Base-by-base conservation (phyloP, 2,797 vertebrate species). In the Sebastes iracundus region DNA sequence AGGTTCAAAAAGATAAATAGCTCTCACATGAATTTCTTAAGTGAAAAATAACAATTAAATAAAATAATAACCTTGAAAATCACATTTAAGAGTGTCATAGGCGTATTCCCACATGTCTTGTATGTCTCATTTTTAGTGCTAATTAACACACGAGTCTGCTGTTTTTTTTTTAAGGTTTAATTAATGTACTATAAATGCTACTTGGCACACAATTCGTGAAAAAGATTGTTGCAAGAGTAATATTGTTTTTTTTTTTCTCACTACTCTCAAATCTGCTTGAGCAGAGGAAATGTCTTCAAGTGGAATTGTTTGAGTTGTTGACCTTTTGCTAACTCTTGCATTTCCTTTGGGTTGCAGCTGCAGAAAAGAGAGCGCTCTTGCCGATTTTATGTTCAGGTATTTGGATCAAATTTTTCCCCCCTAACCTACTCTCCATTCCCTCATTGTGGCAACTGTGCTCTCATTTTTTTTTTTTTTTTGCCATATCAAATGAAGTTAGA, bases 381-480 rank as follows among this genome's bases (percentile, higher is more conserved):
- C 97, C 98, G 98, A 91, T 98, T 97, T 95, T 99, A 99, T 94
- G 97, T 99, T 90, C 98, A 99, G 98, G 98, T 99, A 99, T 96
- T 97, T 93, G 95, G 89, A 94, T 62, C n/a, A 56, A 46, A 78
- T 69, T 72, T 62, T 20, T 46, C 49, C 61, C 77, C 80, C 30
- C 38, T 58, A 27, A 52, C 64, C 30, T 38, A 12, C 22, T 30
- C 25, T 60, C 59, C 73, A 81, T 79, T 56, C 28, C 65, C n/a
- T 77, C 70, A 64, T 76, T 62, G 59, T 78, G 61, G 6, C 46
- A 23, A 59, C 28, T 60, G 25, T 64, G 23, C 56, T 65, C 20
- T 71, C 66, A 25, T 79, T 77, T 78, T 77, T 38, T 2, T 35
- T 77, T 78, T 56, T 10, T 69, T 74, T 63, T 61, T 18, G 30